Base-by-base conservation (phyloP, 2,888 invertebrate species). In the Tridacna crocea region DNA sequence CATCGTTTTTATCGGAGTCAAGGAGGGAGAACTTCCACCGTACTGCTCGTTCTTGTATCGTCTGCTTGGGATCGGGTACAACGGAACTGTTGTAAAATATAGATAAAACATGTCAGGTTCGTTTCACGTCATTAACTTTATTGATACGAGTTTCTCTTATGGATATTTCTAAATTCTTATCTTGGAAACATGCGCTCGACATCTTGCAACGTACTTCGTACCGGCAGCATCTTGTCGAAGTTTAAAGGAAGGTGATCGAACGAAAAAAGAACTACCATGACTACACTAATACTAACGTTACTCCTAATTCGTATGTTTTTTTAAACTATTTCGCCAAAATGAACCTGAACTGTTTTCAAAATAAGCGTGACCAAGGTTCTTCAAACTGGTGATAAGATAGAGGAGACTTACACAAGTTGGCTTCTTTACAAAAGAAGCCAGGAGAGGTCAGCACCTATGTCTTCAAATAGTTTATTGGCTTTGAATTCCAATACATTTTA, bases 11-110 rank as follows among this genome's bases (percentile, higher is more conserved):
- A 82, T 94, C 94, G 27, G 63, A 83, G 80, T 94, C 94, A 66
- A 94, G 79, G 6, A 79, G 63, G 11, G 76, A 79, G 46, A 94
- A 90, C 82, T 94, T 93, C 94, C 94, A 94, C 47, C 90, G 82
- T 8, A 92, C 93, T 2, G 92, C 93, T 46, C 83, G 83, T 82
- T 93, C 93, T 61, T 92, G 90, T 51, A 91, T 72, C 15, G 90
- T 88, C 68, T 90, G 85, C 27, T 88, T 80, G 17, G 82, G 76
- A 26, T 82, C 82, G 11, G 55, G 60, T 17, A 81, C 60, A 11
- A 76, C n/a, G 6, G 70, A 36, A 36, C 83, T 83, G 46, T 66
- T 66, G 15, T 36, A 22, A 46, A 27, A 36, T 19, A 66, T 13
- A 22, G 63, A 24, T 63, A 13, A 26, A 13, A 68, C 10, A 47